Conservation (phyloP, 2,113 vertebrate species). For the Oreochromis spilurus region DNA sequence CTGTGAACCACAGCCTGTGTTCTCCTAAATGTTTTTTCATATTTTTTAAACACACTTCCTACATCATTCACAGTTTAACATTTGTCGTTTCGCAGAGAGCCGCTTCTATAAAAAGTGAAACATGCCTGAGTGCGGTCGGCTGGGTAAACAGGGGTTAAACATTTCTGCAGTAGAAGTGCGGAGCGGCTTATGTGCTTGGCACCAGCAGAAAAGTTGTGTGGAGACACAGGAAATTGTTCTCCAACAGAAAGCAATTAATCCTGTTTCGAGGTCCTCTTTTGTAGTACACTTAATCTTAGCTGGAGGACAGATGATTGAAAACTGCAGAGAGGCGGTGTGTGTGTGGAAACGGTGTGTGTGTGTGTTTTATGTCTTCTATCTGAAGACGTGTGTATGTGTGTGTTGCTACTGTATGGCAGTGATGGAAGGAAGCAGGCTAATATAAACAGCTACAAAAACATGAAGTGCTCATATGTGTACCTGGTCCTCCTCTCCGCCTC, state of each 20-base stretch:
- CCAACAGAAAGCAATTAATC: constrained; percentile 53
- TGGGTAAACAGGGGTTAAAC: neutral
- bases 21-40: neutral
- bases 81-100: neutral
- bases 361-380: neutral
- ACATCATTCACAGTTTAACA: neutral
- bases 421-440: neutral
- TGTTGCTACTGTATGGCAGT: neutral
- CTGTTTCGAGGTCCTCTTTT: constrained; percentile 41
- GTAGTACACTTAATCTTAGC: constrained; percentile 45
- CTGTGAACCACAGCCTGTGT: neutral
- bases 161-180: neutral
- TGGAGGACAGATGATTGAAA: constrained; percentile 44
- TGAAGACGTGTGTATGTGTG: neutral
- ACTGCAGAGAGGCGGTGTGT: neutral
- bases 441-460: neutral
- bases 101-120: neutral
- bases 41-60: neutral
- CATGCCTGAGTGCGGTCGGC: neutral
- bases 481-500: constrained; percentile 84
- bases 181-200: constrained; percentile 21
- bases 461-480: neutral
- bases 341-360: neutral
- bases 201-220: neutral
- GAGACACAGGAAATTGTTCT: constrained; percentile 41